These are phyloP conservation scores for Paramormyrops kingsleyae DNA, from an alignment of 2,113 vertebrate genomes.

Conservation along the genomic window DNA sequence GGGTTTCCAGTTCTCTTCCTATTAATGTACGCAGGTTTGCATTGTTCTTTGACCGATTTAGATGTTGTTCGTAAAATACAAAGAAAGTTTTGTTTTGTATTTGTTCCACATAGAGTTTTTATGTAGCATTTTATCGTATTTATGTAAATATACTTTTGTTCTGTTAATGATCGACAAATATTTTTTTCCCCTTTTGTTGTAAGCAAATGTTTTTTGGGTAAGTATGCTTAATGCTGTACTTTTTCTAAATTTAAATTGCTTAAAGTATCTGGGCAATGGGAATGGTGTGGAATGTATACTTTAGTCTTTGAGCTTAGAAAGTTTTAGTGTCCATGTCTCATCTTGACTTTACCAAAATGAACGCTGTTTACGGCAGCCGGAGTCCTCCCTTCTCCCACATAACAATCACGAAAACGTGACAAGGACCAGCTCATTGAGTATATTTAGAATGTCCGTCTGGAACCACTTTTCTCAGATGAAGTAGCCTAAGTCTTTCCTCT, in stretches of 20 bases:
- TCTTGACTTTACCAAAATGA: background rate
- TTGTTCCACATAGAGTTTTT: background rate
- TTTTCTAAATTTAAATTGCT: background rate
- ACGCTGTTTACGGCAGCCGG: background rate
- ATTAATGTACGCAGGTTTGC: background rate
- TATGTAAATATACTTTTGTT: background rate
- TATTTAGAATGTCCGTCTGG: background rate
- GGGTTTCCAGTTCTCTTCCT: background rate
- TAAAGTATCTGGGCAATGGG: background rate
- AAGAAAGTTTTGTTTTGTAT: background rate
- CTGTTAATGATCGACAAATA: background rate
- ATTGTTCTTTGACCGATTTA: background rate
- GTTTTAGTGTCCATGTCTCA: background rate
- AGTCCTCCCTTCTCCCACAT: background rate
- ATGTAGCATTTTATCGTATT: background rate
- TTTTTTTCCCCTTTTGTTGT: background rate
- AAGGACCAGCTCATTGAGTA: background rate
- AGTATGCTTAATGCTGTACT: background rate
- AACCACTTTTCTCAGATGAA: background rate
- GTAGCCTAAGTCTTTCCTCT: background rate
- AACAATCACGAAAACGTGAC: background rate
- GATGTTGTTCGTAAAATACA: background rate
- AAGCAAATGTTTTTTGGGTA: background rate
- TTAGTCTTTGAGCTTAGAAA: background rate
- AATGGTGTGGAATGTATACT: background rate